Conservation (phyloP, 2,888 invertebrate species). For the Scaptomyza polygonia region DNA sequence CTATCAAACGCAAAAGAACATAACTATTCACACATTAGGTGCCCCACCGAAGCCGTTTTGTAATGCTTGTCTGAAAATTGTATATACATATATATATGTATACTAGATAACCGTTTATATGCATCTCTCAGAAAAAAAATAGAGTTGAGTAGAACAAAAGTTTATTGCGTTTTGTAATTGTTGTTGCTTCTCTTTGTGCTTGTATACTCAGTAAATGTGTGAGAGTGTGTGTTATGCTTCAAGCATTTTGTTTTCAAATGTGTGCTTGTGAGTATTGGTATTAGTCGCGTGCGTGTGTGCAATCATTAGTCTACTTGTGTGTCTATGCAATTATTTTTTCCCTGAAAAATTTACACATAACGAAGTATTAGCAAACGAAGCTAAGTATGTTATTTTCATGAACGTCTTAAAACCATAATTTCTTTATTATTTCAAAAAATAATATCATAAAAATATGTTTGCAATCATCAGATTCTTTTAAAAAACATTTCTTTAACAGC, state of each 20-base stretch:
- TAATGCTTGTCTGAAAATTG: slow-evolving; percentile 30
- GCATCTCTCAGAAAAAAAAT: slow-evolving; percentile 14
- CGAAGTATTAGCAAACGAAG: not conserved
- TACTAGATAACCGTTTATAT: slow-evolving; percentile 27
- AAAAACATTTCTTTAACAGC: too few species aligned
- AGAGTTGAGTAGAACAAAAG: slow-evolving; percentile 19
- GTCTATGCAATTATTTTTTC: slow-evolving; percentile 37
- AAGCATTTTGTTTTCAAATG: not conserved
- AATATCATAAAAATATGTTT: too few species aligned
- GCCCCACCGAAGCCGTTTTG: slow-evolving; percentile 15
- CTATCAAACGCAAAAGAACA: slow-evolving; percentile 1
- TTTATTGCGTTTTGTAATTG: slow-evolving; percentile 46
- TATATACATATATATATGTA: not conserved
- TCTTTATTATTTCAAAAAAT: too few species aligned
- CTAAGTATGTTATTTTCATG: too few species aligned
- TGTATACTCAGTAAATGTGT: not conserved
- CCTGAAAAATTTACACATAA: not conserved
- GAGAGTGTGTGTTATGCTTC: not conserved
- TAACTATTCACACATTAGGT: slow-evolving; percentile 11
- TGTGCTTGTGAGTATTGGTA: slow-evolving; percentile 1
- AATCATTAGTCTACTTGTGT: slow-evolving; percentile 36
- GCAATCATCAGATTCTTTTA: too few species aligned
- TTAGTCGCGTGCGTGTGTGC: slow-evolving; percentile 17
- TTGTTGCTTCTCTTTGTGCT: slow-evolving; percentile 12
- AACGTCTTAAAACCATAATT: too few species aligned